These are phyloP conservation scores for Melanophora roralis DNA, from an alignment of 2,888 invertebrate genomes.

Conservation along the genomic window DNA sequence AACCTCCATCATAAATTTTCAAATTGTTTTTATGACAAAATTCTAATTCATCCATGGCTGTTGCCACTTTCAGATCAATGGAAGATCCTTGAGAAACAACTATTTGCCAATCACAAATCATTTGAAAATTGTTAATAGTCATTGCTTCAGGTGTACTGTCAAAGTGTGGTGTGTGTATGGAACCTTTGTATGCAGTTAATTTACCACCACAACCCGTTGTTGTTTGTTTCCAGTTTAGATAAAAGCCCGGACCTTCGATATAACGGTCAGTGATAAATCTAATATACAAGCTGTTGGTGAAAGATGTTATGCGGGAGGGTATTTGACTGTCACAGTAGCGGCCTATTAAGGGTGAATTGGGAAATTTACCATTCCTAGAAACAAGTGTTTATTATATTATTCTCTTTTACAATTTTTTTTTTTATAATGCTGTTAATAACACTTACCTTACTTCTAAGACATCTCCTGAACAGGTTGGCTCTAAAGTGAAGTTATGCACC, in stretches of 20 bases:
- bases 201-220: slow-evolving; percentile 89
- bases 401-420: no score
- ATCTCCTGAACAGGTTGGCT: slow-evolving; percentile 81
- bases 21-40: slow-evolving; percentile 80
- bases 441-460: slow-evolving; percentile 84
- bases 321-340: slow-evolving; percentile 85
- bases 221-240: slow-evolving; percentile 82
- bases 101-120: slow-evolving; percentile 89
- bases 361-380: slow-evolving; percentile 85
- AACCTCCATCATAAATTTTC: slow-evolving; percentile 74
- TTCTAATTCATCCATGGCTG: slow-evolving; percentile 72
- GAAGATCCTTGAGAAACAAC: slow-evolving; percentile 84
- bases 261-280: slow-evolving; percentile 86
- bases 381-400: no score
- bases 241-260: slow-evolving; percentile 82
- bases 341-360: slow-evolving; percentile 86
- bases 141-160: slow-evolving; percentile 5
- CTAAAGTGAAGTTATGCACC: slow-evolving; percentile 82
- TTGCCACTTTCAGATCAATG: slow-evolving; percentile 82
- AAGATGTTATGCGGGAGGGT: slow-evolving; percentile 83
- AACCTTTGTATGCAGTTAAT: slow-evolving; percentile 83
- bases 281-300: slow-evolving; percentile 85
- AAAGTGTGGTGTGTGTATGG: slow-evolving; percentile 87
- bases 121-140: slow-evolving; percentile 78
- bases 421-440: no score